Evolutionary conservation across 1,140 invertebrate species (phyloP).

Genomic region (Magallana ariakensis): DNA sequence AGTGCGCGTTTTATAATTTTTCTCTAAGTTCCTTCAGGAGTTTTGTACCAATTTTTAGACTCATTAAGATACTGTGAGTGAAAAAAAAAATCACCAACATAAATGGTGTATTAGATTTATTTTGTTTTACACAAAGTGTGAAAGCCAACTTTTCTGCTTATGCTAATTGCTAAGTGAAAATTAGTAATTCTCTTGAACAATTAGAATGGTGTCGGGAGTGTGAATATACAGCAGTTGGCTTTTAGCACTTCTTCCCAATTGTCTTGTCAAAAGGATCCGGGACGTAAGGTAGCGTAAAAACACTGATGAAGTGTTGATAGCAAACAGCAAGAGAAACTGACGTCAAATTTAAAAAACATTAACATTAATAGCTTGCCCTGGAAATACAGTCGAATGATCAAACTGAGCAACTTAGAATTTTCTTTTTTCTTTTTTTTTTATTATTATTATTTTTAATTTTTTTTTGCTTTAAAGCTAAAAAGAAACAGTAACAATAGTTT

Average conservation of each 20-base stretch:
- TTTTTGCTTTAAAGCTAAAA: too few relatives aligned
- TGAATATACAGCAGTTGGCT: slow-evolving; percentile 10
- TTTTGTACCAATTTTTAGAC: background rate
- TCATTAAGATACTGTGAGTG: background rate
- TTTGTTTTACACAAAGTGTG: background rate
- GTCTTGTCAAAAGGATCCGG: slow-evolving; percentile 4
- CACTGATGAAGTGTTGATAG: slow-evolving; percentile 11
- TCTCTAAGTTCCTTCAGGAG: background rate
- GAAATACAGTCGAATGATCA: too few relatives aligned
- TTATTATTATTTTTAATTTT: too few relatives aligned
- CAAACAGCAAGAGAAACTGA: background rate
- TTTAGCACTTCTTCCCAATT: background rate
- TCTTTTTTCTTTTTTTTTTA: too few relatives aligned
- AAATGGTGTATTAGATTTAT: background rate
- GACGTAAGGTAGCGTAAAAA: background rate
- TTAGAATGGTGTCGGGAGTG: background rate
- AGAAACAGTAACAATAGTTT: too few relatives aligned
- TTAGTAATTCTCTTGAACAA: slow-evolving; percentile 8
- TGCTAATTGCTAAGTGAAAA: background rate
- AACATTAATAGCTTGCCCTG: too few relatives aligned
- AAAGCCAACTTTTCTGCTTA: background rate
- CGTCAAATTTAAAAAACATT: background rate
- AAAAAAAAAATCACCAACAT: background rate
- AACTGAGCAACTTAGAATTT: too few relatives aligned
- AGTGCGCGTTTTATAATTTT: background rate